Evolutionary conservation across 2,113 vertebrate species (phyloP), one percentile per base, ranked within the genome.

Genomic region (Haemorhous mexicanus): DNA sequence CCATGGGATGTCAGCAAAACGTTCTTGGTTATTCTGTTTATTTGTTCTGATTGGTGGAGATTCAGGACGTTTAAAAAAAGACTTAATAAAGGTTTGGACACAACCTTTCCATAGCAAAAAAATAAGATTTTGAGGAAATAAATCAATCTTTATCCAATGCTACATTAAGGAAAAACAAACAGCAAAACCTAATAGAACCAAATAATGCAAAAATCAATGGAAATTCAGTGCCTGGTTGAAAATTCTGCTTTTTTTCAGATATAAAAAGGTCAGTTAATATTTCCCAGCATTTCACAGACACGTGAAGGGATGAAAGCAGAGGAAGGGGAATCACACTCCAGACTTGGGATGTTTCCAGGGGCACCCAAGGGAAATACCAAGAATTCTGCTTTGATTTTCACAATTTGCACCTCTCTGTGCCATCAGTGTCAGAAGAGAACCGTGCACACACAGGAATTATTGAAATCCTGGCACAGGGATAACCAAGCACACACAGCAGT

Each of bases 401-500:
- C 8, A 6, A 7, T 32, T 46, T 58, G 7, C 30, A 53, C 14
- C 37, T 73, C 27, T 64, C 32, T 28, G 10, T 27, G 22, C 14
- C 3, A 67, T 7, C 35, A 39, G 0, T 22, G 64, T 8, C 21
- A 3, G 7, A 23, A 68, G 5, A 21, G 32, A 50, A 10, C 3
- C 0, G 0, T 9, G 37, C 11, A 37, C 24, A 13, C 23, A 18
- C 13, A 23, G 8, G 0, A 28, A 16, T 52, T 61, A 20, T 30
- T 64, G 16, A 50, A 61, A 39, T 39, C 11, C 23, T 28, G 17
- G 26, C 28, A 4, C 0, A 4, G 16, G 11, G 11, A 20, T 19
- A 33, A n/a, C 3, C 37, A 62, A 14, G 23, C 15, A n/a, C n/a
- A 37, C 14, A 7, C 4, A 32, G 6, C 1, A 58, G 2, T 52